Conservation (phyloP, 2,113 vertebrate genomes). For the Capricornis sumatraensis region DNA sequence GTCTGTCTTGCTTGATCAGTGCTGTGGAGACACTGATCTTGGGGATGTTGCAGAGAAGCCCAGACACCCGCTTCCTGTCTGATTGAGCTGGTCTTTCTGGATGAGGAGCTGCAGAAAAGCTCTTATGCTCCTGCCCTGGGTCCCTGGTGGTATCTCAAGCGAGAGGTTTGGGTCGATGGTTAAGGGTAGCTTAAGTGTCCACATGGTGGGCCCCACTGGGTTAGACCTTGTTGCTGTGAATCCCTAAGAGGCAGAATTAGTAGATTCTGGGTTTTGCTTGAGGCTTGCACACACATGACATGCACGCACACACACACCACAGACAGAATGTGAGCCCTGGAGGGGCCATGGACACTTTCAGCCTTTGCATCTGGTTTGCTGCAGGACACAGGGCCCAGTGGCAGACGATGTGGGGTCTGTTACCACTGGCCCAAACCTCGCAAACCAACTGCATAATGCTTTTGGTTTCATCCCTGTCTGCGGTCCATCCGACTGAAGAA, state of each 20-base stretch:
- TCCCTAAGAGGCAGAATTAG: not conserved
- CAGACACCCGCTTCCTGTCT: not conserved
- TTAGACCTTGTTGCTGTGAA: not conserved
- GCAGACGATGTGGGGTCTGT: not conserved
- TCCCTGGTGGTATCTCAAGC: not conserved
- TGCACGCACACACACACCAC: rapidly evolving
- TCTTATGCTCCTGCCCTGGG: rapidly evolving
- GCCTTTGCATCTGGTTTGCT: not conserved
- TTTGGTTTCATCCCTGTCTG: not conserved
- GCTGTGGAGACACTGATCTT: rapidly evolving
- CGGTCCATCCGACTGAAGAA: not conserved
- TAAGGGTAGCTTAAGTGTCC: not conserved
- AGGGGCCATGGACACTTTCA: not conserved
- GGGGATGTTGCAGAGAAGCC: not conserved
- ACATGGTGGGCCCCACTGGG: rapidly evolving
- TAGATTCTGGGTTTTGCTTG: not conserved
- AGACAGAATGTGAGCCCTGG: not conserved
- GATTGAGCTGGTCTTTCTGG: not conserved
- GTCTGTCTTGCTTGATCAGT: not conserved
- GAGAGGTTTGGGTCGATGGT: not conserved
- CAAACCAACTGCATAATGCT: not conserved
- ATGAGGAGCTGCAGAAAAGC: not conserved
- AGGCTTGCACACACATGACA: not conserved
- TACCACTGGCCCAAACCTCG: not conserved
- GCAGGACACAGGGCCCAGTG: no score